Evolutionary conservation across 1,140 invertebrate species (phyloP).

Genomic region (Temnothorax longispinosus): DNA sequence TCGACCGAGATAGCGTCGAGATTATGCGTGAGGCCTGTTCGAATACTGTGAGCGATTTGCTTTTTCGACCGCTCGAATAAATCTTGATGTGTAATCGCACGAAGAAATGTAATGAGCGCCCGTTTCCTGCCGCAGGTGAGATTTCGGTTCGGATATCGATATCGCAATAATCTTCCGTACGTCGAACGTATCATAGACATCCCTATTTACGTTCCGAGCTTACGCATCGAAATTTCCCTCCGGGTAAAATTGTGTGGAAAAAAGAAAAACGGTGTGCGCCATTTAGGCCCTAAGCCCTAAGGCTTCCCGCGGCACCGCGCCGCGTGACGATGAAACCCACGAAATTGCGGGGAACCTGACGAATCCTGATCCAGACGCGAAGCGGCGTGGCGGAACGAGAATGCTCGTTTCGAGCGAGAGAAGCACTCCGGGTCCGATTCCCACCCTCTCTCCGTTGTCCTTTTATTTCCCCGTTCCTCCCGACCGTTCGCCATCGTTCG

Average conservation of each 20-base stretch:
- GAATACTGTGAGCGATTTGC: background rate
- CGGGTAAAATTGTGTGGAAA: background rate
- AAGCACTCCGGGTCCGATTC: conserved; percentile 15
- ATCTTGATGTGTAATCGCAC: conserved; percentile 10
- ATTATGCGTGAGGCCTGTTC: background rate
- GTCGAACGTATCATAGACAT: background rate
- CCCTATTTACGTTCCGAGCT: background rate
- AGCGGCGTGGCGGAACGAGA: conserved; percentile 14
- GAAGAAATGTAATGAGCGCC: background rate
- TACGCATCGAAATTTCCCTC: background rate
- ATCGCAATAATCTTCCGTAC: background rate
- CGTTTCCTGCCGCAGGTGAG: background rate
- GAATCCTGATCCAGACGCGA: conserved; percentile 36
- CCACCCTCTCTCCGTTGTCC: background rate
- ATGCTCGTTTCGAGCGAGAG: conserved; percentile 29
- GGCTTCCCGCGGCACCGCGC: background rate
- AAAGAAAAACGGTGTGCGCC: background rate
- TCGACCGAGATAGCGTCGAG: background rate
- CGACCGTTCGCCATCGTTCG: background rate
- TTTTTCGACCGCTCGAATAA: background rate
- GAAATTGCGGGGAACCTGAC: conserved; percentile 30
- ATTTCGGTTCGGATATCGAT: conserved; percentile 4
- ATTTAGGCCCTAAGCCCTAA: background rate
- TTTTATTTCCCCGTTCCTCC: background rate
- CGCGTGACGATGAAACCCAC: conserved; percentile 5